Evolutionary conservation across 2,888 invertebrate species (phyloP).

Genomic region (Lasius platythorax): DNA sequence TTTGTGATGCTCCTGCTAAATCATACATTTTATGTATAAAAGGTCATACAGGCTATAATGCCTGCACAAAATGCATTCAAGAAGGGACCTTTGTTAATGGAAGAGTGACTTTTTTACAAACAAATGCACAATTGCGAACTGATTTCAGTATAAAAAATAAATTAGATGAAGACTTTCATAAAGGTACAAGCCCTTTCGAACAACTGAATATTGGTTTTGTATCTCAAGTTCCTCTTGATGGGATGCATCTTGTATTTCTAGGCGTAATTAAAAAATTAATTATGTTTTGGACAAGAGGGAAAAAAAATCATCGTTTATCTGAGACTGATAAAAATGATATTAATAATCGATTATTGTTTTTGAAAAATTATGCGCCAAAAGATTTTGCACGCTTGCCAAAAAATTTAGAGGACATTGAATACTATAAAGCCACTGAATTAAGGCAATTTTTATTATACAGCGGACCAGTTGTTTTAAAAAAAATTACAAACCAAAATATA

Average conservation of each 20-base stretch:
- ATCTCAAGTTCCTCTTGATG: constrained; percentile 71
- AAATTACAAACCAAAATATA: no score
- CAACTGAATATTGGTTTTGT: constrained; percentile 65
- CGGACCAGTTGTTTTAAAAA: no score
- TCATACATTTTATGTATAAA: constrained; percentile 65
- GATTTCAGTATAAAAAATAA: constrained; percentile 67
- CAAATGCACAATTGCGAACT: constrained; percentile 65
- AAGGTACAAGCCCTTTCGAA: constrained; percentile 63
- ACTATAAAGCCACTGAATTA: constrained; percentile 56
- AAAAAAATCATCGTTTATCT: background rate
- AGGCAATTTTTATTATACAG: background rate
- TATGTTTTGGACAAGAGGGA: background rate
- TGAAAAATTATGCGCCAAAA: constrained; percentile 68
- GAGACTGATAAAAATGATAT: constrained; percentile 1
- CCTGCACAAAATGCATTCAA: constrained; percentile 71
- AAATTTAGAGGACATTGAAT: constrained; percentile 44
- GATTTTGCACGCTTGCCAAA: constrained; percentile 72
- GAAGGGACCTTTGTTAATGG: constrained; percentile 68
- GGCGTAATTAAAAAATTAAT: constrained; percentile 71
- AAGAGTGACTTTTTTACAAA: constrained; percentile 56
- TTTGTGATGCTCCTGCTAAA: constrained; percentile 68
- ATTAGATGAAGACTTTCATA: constrained; percentile 72
- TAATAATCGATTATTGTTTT: background rate
- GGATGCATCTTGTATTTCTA: constrained; percentile 74
- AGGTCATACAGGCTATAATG: constrained; percentile 71